Percentiles rank a stretch among this genome's conserved stretches.
Conservation (phyloP, 2,113 vertebrate genomes). For the Bettongia penicillata region DNA sequence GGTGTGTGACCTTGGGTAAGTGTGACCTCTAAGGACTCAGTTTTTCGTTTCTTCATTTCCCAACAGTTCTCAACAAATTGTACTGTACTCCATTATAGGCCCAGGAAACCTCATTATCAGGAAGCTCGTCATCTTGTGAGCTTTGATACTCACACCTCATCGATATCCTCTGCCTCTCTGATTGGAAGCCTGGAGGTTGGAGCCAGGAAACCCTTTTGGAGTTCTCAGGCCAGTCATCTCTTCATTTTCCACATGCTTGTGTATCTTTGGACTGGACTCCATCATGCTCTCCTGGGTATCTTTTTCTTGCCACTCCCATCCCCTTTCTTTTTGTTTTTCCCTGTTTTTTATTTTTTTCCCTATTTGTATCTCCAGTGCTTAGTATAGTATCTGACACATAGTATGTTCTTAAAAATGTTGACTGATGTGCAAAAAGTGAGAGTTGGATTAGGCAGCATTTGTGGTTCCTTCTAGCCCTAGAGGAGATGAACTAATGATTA, state of each 20-base stretch:
- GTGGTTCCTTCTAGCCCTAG: background rate
- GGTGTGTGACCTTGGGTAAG: background rate
- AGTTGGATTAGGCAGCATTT: background rate
- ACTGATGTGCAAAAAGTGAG: background rate
- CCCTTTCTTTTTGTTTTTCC: background rate
- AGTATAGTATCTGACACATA: background rate
- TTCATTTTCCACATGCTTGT: background rate
- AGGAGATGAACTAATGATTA: background rate
- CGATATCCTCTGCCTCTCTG: background rate
- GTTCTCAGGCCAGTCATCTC: background rate
- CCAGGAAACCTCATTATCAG: background rate
- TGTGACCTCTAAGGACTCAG: background rate
- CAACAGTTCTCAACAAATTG: background rate
- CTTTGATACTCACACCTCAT: background rate
- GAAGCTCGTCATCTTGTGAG: background rate
- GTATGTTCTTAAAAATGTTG: background rate
- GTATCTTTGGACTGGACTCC: background rate
- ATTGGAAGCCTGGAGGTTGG: background rate
- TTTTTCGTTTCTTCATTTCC: background rate
- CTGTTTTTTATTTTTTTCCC: background rate
- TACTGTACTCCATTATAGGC: background rate
- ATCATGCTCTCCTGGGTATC: background rate
- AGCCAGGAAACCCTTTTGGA: background rate
- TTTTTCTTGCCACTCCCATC: background rate
- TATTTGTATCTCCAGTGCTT: background rate